These are phyloP conservation scores for Stegana nigrithorax DNA, from an alignment of 2,888 invertebrate genomes.

Conservation along the genomic window DNA sequence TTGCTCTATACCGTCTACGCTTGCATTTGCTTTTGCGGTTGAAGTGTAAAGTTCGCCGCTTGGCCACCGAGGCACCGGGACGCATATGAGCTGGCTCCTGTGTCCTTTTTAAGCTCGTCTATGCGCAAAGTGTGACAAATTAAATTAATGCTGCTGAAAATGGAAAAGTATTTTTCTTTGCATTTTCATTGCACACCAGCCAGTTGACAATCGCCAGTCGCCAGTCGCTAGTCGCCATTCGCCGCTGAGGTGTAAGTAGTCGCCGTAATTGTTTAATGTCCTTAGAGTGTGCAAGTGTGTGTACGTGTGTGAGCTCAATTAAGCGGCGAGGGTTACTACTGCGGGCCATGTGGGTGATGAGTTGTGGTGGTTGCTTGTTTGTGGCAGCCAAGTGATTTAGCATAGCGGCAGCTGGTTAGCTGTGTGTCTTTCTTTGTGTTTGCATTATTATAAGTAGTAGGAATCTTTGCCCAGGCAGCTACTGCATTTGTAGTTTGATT, in stretches of 20 bases:
- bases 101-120: constrained; percentile 32
- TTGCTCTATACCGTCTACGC: no score
- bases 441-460: no score
- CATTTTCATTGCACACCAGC: no score
- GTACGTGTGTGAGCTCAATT: constrained; percentile 38
- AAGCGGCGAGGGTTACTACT: constrained; percentile 23
- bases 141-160: constrained; percentile 57
- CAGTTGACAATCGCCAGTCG: no score
- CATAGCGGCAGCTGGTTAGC: no score
- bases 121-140: constrained; percentile 59
- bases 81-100: constrained; percentile 19
- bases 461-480: no score
- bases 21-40: constrained; percentile 39
- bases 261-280: constrained; percentile 62
- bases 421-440: no score
- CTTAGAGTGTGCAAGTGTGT: constrained; percentile 25
- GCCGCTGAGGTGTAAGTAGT: constrained; percentile 22
- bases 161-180: constrained; percentile 43
- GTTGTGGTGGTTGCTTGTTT: no score
- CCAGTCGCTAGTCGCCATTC: no score
- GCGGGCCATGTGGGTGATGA: no score
- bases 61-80: not conserved
- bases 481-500: no score
- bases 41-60: constrained; percentile 45
- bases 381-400: no score